Evolutionary conservation across 23 tunicate genomes (phyloP), one percentile per base, ranked within the genome.

Genomic region (Botrylloides violaceus): DNA sequence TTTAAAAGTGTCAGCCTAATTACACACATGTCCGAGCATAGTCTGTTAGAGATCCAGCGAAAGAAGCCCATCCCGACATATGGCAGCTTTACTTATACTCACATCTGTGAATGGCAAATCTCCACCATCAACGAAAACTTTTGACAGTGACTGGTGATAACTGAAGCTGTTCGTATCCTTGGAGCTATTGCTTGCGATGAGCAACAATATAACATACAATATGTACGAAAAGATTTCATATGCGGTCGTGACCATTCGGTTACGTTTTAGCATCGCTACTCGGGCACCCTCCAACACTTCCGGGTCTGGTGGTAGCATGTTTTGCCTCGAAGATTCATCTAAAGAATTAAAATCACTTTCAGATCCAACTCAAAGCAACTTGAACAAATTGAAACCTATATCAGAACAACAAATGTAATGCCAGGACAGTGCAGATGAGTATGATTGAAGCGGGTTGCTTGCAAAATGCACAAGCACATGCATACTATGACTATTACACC

Each of bases 161-260:
- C 25, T 48, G 48, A 50, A 87, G 15, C 82, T 47, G 3, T 68
- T 71, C 0, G 70, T 43, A 39, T 80, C 82, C 76, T 87, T 87
- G 7, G 95, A 38, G 25, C 43, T 59, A 48, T 87, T 87, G 15
- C 82, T 79, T 5, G 95, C 81, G 2, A 66, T 50, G 19, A 81
- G 79, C 39, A 85, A 28, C 7, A 85, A 63, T 1, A 85, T 47
- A 9, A 89, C 58, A 58, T 89, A 89, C 35, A 83, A 39, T 0
- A 82, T 34, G 78, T 89, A 89, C 31, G 81, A 30, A 1, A 73
- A 37, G 25, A 89, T 66, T 21, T 89, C 96, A 32, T 73, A 81
- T 15, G 85, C 73, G 18, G 87, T 73, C 2, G 80, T 23, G 7
- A 89, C 56, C 96, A 89, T 89, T 27, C 65, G 55, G 50, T 78